Conservation (phyloP, 2,113 vertebrate genomes). For the Marmota flaviventris region DNA sequence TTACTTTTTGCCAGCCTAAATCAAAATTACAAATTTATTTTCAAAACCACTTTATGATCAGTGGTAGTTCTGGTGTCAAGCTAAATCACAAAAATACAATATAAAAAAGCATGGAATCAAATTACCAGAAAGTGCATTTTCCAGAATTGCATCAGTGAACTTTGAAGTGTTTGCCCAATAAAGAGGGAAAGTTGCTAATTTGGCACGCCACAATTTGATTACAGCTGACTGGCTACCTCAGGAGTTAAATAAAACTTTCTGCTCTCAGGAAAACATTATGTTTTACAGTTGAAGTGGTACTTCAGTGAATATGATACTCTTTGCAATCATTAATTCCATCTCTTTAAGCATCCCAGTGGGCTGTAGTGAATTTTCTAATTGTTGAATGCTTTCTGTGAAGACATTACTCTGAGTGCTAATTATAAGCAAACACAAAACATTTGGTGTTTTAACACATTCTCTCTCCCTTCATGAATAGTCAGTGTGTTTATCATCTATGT, state of each 20-base stretch:
- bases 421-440: neutral
- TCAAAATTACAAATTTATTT: conserved; percentile 4
- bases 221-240: neutral
- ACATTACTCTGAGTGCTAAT: neutral
- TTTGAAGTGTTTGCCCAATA: neutral
- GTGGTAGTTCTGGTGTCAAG: neutral
- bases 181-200: neutral
- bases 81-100: conserved; percentile 12
- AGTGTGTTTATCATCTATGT: neutral
- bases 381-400: conserved; percentile 16
- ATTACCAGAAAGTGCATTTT: neutral
- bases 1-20: neutral
- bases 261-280: conserved; percentile 4
- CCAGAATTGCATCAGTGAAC: neutral
- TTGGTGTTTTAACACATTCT: neutral
- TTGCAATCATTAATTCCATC: neutral
- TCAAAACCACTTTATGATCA: neutral
- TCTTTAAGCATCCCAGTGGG: neutral
- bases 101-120: neutral
- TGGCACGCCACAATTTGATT: neutral
- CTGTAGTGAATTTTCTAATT: neutral
- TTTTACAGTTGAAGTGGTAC: conserved; percentile 25
- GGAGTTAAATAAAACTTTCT: conserved; percentile 38
- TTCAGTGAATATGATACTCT: neutral
- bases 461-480: neutral